These are phyloP conservation scores for Hydropsyche tenuis DNA, from an alignment of 1,140 invertebrate genomes.

Conservation along the genomic window DNA sequence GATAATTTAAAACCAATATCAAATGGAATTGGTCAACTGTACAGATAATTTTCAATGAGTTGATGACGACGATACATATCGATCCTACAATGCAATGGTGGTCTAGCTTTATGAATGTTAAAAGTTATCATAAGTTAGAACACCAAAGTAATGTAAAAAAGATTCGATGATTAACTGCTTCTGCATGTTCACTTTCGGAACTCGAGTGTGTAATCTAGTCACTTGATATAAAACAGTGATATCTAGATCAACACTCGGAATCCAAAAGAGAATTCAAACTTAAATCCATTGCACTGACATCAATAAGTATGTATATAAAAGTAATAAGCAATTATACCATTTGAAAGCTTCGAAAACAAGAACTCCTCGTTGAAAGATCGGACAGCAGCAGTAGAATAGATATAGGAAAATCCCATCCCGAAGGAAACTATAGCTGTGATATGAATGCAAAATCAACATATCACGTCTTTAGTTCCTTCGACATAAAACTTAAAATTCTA, in stretches of 20 bases:
- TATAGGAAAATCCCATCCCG: constrained; percentile 50
- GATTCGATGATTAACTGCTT: neutral
- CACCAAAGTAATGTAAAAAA: constrained; percentile 16
- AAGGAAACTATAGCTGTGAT: constrained; percentile 68
- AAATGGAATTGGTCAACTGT: neutral
- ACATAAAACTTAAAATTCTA: constrained; percentile 46
- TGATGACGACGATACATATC: neutral
- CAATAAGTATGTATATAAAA: too few relatives aligned
- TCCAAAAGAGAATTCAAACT: neutral
- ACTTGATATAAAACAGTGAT: constrained; percentile 31
- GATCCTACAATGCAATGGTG: constrained; percentile 1
- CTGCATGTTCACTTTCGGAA: neutral
- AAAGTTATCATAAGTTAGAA: neutral
- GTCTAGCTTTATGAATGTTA: constrained; percentile 23
- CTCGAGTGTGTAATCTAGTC: constrained; percentile 33
- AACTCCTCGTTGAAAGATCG: too few relatives aligned
- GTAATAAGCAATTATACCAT: too few relatives aligned
- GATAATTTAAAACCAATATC: constrained; percentile 8
- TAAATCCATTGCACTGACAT: too few relatives aligned
- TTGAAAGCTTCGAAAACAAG: too few relatives aligned
- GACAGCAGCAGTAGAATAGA: neutral
- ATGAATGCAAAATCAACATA: constrained; percentile 55
- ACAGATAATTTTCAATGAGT: neutral
- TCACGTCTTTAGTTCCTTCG: constrained; percentile 64
- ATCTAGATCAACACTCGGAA: constrained; percentile 8